Evolutionary conservation across 2,113 vertebrate genomes (phyloP).

Genomic region (Lates calcarifer): DNA sequence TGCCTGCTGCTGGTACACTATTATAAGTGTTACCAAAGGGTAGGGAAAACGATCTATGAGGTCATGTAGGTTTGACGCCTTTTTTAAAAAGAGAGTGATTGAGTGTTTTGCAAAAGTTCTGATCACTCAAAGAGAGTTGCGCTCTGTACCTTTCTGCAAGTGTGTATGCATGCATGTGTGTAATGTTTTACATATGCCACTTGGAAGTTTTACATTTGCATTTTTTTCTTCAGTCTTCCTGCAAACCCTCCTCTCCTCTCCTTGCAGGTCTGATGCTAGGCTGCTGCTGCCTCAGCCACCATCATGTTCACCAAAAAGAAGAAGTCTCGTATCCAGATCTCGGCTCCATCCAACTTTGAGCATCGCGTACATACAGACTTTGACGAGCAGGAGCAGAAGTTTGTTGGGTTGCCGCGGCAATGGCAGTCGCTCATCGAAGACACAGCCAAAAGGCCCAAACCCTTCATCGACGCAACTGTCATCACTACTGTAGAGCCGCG

Average conservation of each 20-base stretch:
- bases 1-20: no score
- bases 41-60: no score
- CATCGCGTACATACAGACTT: constrained; percentile 97
- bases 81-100: no score
- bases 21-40: no score
- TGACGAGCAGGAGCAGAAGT: constrained; percentile 93
- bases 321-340: constrained; percentile 95
- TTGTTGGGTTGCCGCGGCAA: constrained; percentile 93
- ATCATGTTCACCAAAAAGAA: constrained; percentile 95
- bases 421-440: constrained; percentile 98
- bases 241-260: constrained; percentile 4
- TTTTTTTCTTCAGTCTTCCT: background rate
- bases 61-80: no score
- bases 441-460: constrained; percentile 92
- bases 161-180: background rate
- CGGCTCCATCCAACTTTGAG: constrained; percentile 95
- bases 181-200: background rate
- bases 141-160: background rate
- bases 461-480: constrained; percentile 89
- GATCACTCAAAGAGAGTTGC: no score
- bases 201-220: background rate
- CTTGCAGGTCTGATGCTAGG: constrained; percentile 80
- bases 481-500: constrained; percentile 92
- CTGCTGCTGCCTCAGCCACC: constrained; percentile 57
- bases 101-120: no score